phyloP scores from a whole-genome alignment of 2,888 invertebrate genomes.

The Cyclophora albipunctata region DNA sequence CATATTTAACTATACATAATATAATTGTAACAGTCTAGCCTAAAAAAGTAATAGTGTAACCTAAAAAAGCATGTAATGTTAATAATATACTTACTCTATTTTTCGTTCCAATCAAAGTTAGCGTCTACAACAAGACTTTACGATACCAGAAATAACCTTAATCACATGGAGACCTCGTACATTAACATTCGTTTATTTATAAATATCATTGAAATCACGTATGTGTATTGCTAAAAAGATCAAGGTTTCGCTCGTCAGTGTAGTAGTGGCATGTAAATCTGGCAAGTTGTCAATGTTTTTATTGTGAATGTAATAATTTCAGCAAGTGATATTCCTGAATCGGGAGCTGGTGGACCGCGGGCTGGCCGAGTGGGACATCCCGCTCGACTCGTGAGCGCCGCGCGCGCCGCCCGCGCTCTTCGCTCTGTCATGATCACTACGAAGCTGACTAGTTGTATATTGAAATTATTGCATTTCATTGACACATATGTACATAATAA shows the following conservation, averaged over 20 bases:
- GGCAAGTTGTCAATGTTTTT: constrained; percentile 15
- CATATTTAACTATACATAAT: no score
- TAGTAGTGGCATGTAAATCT: constrained; percentile 6
- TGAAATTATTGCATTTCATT: constrained; percentile 48
- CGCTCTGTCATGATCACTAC: constrained; percentile 20
- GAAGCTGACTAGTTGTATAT: constrained; percentile 50
- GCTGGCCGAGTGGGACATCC: constrained; percentile 83
- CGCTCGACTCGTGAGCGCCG: constrained; percentile 57
- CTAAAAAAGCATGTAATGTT: background rate
- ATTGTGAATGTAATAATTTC: constrained; percentile 37
- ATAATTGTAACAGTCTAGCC: no score
- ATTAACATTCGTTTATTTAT: constrained; percentile 7
- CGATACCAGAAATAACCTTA: no score
- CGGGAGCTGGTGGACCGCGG: constrained; percentile 90
- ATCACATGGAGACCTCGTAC: no score
- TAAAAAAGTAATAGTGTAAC: no score
- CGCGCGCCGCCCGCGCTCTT: constrained; percentile 8
- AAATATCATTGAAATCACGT: constrained; percentile 16
- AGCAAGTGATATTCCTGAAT: constrained; percentile 89
- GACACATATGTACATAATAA: constrained; percentile 40
- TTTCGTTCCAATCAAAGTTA: background rate
- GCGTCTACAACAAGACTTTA: no score
- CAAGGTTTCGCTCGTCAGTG: constrained; percentile 14
- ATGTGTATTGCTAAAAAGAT: constrained; percentile 12
- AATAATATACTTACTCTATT: background rate